These are phyloP conservation scores for Apeira syringaria DNA, from an alignment of 2,888 invertebrate species.

Conservation along the genomic window DNA sequence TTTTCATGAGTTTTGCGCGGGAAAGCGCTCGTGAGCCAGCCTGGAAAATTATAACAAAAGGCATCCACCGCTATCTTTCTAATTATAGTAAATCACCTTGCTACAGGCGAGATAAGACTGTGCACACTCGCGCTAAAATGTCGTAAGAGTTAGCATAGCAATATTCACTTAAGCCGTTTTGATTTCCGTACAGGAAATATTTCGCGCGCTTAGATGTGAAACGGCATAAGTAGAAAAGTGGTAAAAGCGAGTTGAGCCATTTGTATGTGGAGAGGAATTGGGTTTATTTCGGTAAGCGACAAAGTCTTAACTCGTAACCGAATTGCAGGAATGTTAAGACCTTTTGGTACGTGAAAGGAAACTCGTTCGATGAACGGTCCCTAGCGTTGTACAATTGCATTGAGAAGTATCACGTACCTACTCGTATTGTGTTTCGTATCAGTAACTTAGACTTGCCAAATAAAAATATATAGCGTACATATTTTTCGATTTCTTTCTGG, in stretches of 20 bases:
- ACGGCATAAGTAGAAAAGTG: conserved; percentile 46
- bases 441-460: conserved; percentile 31
- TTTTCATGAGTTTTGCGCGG: conserved; percentile 80
- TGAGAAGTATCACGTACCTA: conserved; percentile 60
- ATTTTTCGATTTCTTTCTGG: conserved; percentile 30
- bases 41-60: conserved; percentile 84
- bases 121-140: conserved; percentile 59
- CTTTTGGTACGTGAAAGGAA: conserved; percentile 47
- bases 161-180: conserved; percentile 58
- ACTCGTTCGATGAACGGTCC: conserved; percentile 76
- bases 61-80: conserved; percentile 84
- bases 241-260: conserved; percentile 46
- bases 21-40: conserved; percentile 76
- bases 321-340: conserved; percentile 52
- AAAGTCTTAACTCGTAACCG: conserved; percentile 44
- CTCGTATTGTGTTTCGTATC: conserved; percentile 48
- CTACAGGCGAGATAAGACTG: conserved; percentile 80
- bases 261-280: conserved; percentile 42
- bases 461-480: conserved; percentile 25
- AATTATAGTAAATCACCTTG: conserved; percentile 84
- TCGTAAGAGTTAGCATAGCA: conserved; percentile 53
- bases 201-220: conserved; percentile 37
- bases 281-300: conserved; percentile 44
- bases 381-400: conserved; percentile 68
- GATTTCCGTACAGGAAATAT: conserved; percentile 49